Conservation (phyloP, 2,113 vertebrate genomes). For the Fregata magnificens region DNA sequence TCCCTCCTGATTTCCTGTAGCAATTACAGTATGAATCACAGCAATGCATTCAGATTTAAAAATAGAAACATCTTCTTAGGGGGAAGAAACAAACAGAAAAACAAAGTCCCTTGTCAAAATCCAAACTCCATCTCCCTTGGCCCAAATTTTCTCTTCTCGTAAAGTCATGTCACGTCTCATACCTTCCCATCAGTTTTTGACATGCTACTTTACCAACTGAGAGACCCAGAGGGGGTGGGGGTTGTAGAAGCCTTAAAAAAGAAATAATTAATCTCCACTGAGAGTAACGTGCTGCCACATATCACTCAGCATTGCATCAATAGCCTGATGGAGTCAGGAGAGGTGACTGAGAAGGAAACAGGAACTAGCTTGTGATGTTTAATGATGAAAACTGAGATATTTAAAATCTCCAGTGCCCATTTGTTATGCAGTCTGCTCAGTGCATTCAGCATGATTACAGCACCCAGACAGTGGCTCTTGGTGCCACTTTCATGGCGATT, state of each 20-base stretch:
- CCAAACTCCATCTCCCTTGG: background rate
- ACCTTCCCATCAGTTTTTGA: constrained; percentile 39
- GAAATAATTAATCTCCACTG: constrained; percentile 29
- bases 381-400: constrained; percentile 22
- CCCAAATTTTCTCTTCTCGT: background rate
- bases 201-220: background rate
- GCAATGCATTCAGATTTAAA: background rate
- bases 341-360: constrained; percentile 41
- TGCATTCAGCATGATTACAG: background rate
- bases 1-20: constrained; percentile 9
- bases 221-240: constrained; percentile 28
- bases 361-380: background rate
- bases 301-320: constrained; percentile 35
- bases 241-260: background rate
- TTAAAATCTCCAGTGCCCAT: background rate
- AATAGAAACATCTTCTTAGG: background rate
- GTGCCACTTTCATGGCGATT: constrained; percentile 6
- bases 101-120: background rate
- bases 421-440: background rate
- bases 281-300: constrained; percentile 9
- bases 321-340: constrained; percentile 3
- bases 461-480: constrained; percentile 13
- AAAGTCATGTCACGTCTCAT: background rate
- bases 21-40: constrained; percentile 12
- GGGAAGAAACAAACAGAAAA: constrained; percentile 11